Evolutionary conservation across 2,113 vertebrate species (phyloP), one percentile per base, ranked within the genome.

Genomic region (Chaenogobius annularis): DNA sequence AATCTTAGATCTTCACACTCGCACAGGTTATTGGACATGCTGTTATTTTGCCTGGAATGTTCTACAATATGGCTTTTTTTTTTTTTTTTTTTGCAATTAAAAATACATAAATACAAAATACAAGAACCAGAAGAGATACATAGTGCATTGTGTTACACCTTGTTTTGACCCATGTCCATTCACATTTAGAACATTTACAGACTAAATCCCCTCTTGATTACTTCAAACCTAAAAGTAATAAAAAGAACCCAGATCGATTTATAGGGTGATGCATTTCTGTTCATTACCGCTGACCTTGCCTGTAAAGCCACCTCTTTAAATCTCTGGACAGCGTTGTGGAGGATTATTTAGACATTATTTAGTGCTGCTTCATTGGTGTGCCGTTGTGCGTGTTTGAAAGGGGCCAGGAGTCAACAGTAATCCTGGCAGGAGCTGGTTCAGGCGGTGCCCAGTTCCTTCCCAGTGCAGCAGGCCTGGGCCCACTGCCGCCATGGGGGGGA

Each of bases 381-480:
- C 75, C 71, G 50, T 31, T 66, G 68, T 75, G 47, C 62, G 37
- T 77, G 52, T 80, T 72, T 84, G 69, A 82, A 79, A 75, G 13
- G 20, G 52, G 44, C 66, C 79, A 77, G 79, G 76, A 85, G 72
- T 83, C 81, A 68, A 75, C 81, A 80, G 78, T 66, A 73, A 72
- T 77, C 62, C 75, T 89, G 87, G 87, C 87, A 87, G 56, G 64
- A 80, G 50, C 80, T 67, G 6, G 70, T 54, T 11, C 7, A 48
- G 40, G 80, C 66, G 40, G 10, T 77, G 84, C 79, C 80, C 75
- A 86, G 22, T 62, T 54, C 13, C 63, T 40, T 85, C 79, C 75
- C 79, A 72, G 76, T 80, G 77, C 76, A 80, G 76, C 77, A 56
- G 48, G 20, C 31, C 77, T 72, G 79, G 85, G 80, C 79, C 85